Conservation (phyloP, 2,113 vertebrate genomes). For the Ochotona curzoniae region DNA sequence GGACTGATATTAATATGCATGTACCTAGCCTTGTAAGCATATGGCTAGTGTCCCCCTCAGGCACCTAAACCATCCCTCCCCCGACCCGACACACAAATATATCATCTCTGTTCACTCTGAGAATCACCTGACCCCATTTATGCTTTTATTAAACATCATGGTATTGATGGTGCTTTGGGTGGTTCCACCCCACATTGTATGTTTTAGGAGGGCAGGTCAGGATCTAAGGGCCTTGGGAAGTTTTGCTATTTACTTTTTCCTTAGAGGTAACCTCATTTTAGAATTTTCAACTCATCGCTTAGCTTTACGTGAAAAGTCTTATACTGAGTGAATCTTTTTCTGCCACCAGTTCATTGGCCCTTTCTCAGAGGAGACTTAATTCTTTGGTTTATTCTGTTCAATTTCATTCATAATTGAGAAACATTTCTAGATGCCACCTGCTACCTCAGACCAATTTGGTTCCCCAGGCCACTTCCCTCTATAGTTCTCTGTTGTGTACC, state of each 20-base stretch:
- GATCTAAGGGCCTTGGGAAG: background rate
- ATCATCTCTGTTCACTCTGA: slow-evolving; percentile 17
- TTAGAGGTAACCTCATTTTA: slow-evolving; percentile 38
- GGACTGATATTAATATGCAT: background rate
- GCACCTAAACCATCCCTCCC: background rate
- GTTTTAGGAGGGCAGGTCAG: background rate
- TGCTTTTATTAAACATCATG: slow-evolving; percentile 54
- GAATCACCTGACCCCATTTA: slow-evolving; percentile 16
- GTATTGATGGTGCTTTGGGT: slow-evolving; percentile 35
- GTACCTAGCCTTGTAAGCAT: background rate
- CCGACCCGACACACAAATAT: background rate
- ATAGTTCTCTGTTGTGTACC: slow-evolving; percentile 36
- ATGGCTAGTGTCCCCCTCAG: background rate
- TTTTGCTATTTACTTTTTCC: slow-evolving; percentile 27
- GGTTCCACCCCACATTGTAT: background rate
- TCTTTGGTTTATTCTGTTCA: slow-evolving; percentile 47
- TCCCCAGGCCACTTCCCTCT: background rate
- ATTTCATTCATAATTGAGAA: slow-evolving; percentile 21
- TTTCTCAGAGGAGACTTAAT: slow-evolving; percentile 23
- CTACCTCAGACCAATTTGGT: slow-evolving; percentile 35
- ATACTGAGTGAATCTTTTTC: slow-evolving; percentile 10
- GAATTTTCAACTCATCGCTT: slow-evolving; percentile 44
- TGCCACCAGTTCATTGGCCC: slow-evolving; percentile 10
- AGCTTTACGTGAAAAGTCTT: slow-evolving; percentile 29
- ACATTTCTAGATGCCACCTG: slow-evolving; percentile 9